A percentile compares a stretch with the other conserved stretches of the same genome.
Evolutionary conservation across 2,113 vertebrate genomes (phyloP).

Genomic region (Bubo bubo): DNA sequence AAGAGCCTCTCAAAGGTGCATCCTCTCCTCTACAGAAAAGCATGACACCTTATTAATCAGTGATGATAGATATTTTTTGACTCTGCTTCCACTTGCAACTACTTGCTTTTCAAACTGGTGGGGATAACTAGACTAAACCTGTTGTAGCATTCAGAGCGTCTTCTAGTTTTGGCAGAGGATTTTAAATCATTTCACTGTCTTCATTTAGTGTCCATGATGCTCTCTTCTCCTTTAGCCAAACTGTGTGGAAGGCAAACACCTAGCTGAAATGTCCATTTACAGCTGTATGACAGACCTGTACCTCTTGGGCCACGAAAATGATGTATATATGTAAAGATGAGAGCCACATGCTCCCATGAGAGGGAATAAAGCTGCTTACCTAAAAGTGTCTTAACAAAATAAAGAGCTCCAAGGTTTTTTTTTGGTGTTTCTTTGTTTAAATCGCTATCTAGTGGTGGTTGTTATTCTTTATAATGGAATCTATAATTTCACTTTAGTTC

Average conservation of each 20-base stretch:
- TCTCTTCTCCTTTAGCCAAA: background rate
- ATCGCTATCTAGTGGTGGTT: background rate
- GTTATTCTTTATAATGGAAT: background rate
- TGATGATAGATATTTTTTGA: background rate
- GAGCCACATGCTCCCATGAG: background rate
- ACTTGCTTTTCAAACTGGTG: background rate
- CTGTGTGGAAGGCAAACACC: background rate
- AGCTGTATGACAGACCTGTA: too few relatives aligned
- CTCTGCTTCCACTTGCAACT: background rate
- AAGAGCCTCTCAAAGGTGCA: background rate
- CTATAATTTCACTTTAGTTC: background rate
- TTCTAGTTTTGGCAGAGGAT: background rate
- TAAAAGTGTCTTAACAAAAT: background rate
- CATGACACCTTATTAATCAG: background rate
- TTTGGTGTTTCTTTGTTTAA: background rate
- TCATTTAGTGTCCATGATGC: too few relatives aligned
- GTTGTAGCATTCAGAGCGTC: rapidly evolving
- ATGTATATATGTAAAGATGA: background rate
- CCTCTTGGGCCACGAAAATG: background rate
- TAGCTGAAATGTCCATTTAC: background rate
- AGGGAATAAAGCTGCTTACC: background rate
- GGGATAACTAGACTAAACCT: background rate
- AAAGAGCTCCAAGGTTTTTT: background rate
- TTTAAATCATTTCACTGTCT: background rate
- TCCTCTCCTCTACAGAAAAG: background rate